These are phyloP conservation scores for Ia io DNA, from an alignment of 2,113 vertebrate species.

Conservation along the genomic window DNA sequence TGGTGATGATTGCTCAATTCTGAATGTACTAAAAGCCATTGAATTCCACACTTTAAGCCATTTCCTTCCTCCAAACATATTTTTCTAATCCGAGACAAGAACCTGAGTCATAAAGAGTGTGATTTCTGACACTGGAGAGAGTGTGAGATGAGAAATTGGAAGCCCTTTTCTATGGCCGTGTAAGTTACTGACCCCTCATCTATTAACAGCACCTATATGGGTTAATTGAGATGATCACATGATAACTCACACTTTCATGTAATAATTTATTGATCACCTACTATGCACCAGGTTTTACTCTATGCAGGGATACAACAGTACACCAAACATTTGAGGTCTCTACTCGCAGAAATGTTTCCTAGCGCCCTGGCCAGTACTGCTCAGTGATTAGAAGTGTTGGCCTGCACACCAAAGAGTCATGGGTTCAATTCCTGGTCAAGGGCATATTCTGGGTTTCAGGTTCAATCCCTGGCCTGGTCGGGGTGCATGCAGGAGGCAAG, in stretches of 20 bases:
- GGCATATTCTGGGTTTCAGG: too few species aligned
- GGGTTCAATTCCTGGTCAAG: too few species aligned
- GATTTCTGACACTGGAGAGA: neutral
- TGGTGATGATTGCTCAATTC: too few species aligned
- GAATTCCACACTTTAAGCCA: too few species aligned
- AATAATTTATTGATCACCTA: neutral
- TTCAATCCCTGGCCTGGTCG: too few species aligned
- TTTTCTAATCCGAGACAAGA: neutral
- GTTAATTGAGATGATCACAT: neutral
- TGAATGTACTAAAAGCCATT: too few species aligned
- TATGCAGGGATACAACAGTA: neutral
- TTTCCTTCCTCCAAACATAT: too few species aligned
- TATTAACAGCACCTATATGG: neutral
- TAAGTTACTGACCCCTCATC: neutral
- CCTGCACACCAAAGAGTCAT: too few species aligned
- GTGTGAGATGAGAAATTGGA: neutral
- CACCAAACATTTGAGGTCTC: neutral
- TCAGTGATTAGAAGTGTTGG: too few species aligned
- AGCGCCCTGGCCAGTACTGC: too few species aligned
- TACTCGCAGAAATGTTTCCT: neutral
- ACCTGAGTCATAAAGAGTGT: neutral
- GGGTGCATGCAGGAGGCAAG: too few species aligned
- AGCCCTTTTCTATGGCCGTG: neutral
- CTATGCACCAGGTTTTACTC: neutral
- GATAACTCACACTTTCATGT: neutral